These are phyloP conservation scores for Heliconius cydno DNA, from an alignment of 2,888 invertebrate genomes.

Conservation along the genomic window DNA sequence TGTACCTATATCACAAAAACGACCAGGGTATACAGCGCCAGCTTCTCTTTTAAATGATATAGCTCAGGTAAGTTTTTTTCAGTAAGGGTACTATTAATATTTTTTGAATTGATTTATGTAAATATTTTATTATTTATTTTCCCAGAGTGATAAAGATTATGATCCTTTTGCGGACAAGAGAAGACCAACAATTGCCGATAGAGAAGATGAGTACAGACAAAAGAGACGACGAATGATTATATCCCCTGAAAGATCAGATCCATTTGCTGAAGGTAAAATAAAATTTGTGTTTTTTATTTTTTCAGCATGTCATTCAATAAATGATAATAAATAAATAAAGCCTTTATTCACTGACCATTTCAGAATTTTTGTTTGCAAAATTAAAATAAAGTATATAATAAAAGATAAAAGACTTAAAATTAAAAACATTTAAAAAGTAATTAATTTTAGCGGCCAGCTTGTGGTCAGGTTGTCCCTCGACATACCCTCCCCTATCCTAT, in stretches of 20 bases:
- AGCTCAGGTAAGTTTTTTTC: conserved; percentile 86
- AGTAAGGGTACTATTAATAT: neutral
- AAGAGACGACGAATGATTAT: conserved; percentile 94
- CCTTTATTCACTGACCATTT: no score
- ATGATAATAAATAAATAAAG: no score
- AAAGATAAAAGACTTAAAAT: no score
- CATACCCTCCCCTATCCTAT: no score
- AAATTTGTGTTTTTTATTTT: neutral
- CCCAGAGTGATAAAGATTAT: conserved; percentile 93
- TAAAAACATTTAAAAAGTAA: no score
- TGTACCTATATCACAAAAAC: conserved; percentile 87
- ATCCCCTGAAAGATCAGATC: conserved; percentile 98
- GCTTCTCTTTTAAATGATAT: conserved; percentile 95
- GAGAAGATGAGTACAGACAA: conserved; percentile 98
- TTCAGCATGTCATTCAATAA: neutral
- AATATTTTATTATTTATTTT: conserved; percentile 36
- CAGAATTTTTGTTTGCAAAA: no score
- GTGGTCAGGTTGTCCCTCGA: no score
- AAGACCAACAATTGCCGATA: conserved; percentile 95
- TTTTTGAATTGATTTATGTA: neutral
- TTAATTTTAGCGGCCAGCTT: no score
- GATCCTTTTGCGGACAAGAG: conserved; percentile 97
- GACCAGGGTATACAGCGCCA: conserved; percentile 92
- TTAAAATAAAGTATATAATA: no score
- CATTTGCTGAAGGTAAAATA: conserved; percentile 96